phyloP scores from a whole-genome alignment of 1,140 invertebrate species.

The Zaprionus inermis region DNA sequence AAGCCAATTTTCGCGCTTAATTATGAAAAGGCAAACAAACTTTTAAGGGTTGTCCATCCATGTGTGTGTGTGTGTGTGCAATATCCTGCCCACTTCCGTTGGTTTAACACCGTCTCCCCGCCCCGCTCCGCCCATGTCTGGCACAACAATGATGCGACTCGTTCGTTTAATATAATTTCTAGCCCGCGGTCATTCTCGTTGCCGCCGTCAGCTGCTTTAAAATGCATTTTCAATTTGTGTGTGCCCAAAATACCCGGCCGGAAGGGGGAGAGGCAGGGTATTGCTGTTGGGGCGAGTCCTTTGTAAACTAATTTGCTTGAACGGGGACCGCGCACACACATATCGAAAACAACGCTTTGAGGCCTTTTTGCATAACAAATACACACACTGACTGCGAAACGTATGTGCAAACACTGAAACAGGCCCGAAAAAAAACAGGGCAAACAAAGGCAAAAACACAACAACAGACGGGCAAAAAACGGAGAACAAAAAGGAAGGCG shows the following conservation, averaged over 20 bases:
- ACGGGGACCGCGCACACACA: slow-evolving; percentile 51
- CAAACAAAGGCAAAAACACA: slow-evolving; percentile 29
- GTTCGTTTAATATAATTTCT: slow-evolving; percentile 70
- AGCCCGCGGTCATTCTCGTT: slow-evolving; percentile 52
- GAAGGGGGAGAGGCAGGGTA: slow-evolving; percentile 7
- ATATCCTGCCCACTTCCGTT: slow-evolving; percentile 51
- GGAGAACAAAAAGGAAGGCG: slow-evolving; percentile 46
- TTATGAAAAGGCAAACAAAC: slow-evolving; percentile 62
- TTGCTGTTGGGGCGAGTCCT: slow-evolving; percentile 44
- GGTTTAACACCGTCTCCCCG: background rate
- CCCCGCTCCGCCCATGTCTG: slow-evolving; percentile 47
- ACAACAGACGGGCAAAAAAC: background rate
- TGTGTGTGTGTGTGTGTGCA: slow-evolving; percentile 29
- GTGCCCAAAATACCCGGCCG: slow-evolving; percentile 34
- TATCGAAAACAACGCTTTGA: slow-evolving; percentile 72
- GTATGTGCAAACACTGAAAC: slow-evolving; percentile 76
- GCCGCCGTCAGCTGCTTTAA: slow-evolving; percentile 70
- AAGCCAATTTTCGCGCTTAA: slow-evolving; percentile 76
- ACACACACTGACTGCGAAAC: slow-evolving; percentile 59
- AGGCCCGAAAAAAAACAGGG: slow-evolving; percentile 35
- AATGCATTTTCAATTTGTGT: slow-evolving; percentile 80
- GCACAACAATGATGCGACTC: slow-evolving; percentile 59
- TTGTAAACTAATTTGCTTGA: slow-evolving; percentile 79
- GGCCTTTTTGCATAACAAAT: slow-evolving; percentile 80
- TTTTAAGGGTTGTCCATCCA: slow-evolving; percentile 41